A percentile compares a stretch with the other conserved stretches of the same genome.
Evolutionary conservation across 92 coral and sea anemone genomes (phyloP).

Genomic region (Hydrozoanthus gracilis): DNA sequence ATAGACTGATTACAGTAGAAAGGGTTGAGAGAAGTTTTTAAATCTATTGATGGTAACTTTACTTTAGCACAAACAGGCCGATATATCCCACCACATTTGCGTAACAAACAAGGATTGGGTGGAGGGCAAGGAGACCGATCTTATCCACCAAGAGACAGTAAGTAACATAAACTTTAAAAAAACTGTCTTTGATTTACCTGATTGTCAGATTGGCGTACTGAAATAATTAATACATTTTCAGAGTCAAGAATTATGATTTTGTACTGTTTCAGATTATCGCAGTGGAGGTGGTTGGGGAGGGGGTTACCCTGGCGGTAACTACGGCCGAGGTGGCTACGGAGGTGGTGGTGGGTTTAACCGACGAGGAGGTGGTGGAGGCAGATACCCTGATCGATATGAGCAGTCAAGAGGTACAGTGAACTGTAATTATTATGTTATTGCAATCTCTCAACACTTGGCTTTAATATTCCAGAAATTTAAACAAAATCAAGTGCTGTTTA

Average conservation of each 20-base stretch:
- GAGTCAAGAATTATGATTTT: not conserved
- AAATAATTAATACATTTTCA: constrained; percentile 5
- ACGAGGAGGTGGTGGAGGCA: constrained; percentile 72
- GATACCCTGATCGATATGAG: constrained; percentile 36
- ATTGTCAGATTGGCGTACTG: not conserved
- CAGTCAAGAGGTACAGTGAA: constrained; percentile 38
- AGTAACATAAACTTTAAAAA: constrained; percentile 1
- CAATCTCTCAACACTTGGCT: not conserved
- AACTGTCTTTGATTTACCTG: not conserved
- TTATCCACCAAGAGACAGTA: constrained; percentile 46
- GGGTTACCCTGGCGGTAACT: constrained; percentile 59
- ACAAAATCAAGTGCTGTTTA: not conserved
- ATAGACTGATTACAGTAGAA: not conserved
- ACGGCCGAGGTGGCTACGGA: constrained; percentile 56
- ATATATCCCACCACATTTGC: constrained; percentile 97
- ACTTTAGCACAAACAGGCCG: constrained; percentile 61
- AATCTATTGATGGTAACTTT: not conserved
- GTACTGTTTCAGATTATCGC: constrained; percentile 33
- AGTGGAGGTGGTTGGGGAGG: constrained; percentile 60
- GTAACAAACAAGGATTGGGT: constrained; percentile 59
- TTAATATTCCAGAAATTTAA: not conserved
- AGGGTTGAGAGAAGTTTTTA: not conserved
- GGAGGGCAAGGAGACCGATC: constrained; percentile 39
- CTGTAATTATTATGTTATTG: not conserved
- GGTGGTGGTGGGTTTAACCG: constrained; percentile 72